A percentile compares a stretch with the other conserved stretches of the same genome.
These are phyloP conservation scores for Drosophila recens DNA, from an alignment of 2,888 invertebrate genomes.

Conservation along the genomic window DNA sequence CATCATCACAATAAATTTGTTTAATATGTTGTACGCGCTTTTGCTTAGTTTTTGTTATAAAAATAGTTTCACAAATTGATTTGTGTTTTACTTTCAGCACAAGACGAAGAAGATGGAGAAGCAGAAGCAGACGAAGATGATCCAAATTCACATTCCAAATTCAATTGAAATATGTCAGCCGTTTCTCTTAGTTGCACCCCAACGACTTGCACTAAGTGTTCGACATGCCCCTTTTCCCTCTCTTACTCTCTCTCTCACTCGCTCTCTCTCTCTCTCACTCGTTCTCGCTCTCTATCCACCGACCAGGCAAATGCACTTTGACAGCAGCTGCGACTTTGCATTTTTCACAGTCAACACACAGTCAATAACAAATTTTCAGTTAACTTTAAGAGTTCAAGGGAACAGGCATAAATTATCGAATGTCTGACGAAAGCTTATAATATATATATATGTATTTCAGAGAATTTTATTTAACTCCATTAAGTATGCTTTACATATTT, in stretches of 20 bases:
- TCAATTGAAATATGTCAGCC: constrained; percentile 75
- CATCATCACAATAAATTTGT: constrained; percentile 70
- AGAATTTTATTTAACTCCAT: neutral
- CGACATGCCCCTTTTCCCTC: neutral
- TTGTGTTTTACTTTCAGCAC: constrained; percentile 58
- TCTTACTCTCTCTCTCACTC: no score
- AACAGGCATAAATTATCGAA: constrained; percentile 3
- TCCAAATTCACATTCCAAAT: constrained; percentile 45
- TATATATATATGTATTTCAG: neutral
- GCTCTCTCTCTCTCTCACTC: neutral
- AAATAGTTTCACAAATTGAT: constrained; percentile 75
- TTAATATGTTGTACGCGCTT: constrained; percentile 50
- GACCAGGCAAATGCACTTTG: constrained; percentile 16
- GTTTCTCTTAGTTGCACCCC: constrained; percentile 53
- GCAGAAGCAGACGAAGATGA: constrained; percentile 15
- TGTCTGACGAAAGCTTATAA: neutral
- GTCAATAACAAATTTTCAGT: constrained; percentile 8
- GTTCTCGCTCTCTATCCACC: neutral
- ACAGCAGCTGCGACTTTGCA: constrained; percentile 42
- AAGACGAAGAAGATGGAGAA: neutral
- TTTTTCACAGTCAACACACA: constrained; percentile 9
- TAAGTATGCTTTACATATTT: constrained; percentile 2
- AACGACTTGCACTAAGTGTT: constrained; percentile 41
- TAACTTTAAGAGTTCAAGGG: constrained; percentile 15
- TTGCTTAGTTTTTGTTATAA: constrained; percentile 53